Base-by-base conservation (phyloP, 2,797 vertebrate species). In the Melanotaenia nigrans region DNA sequence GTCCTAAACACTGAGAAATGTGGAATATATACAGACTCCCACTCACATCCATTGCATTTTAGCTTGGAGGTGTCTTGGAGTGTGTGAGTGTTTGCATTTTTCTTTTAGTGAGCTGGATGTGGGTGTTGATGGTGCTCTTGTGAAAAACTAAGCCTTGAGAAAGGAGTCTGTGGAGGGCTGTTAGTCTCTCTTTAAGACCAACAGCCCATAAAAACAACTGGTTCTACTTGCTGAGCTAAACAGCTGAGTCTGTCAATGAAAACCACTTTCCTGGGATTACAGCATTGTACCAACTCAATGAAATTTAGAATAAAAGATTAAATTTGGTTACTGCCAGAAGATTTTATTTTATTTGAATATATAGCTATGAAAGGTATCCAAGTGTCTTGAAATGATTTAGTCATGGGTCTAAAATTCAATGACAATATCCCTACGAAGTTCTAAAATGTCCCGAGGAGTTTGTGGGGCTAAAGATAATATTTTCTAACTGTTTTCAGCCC, bases 51-150 rank as follows among this genome's bases (percentile, higher is more conserved):
- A 8, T 54, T 30, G 75, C n/a, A 24, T 66, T 73, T 51, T 1
- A 78, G 73, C 73, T 53, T 32, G 28, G 36, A 49, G 33, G 55
- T 33, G 49, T 49, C 40, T 18, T 16, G 2, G 25, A 55, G 66
- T 45, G 75, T 56, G 68, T 30, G 28, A 30, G 28, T 65, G 25
- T n/a, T 51, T 59, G 56, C 38, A 58, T 58, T 60, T 66, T 61
- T 75, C 62, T 70, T 71, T 73, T 58, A 75, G 36, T 58, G 42
- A 85, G 82, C 53, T 60, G 59, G 61, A 66, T 67, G 71, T 73
- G 77, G 67, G 67, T 65, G 78, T 69, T 64, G 66, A 68, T 65
- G 62, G 66, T 13, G 61, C 77, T 82, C 72, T 68, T 49, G 68
- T 70, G 81, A 53, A 61, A 20, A 85, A 68, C 57, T 60, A 67